Evolutionary conservation across 2,797 vertebrate species (phyloP), one percentile per base, ranked within the genome.

Genomic region (Anguilla anguilla): DNA sequence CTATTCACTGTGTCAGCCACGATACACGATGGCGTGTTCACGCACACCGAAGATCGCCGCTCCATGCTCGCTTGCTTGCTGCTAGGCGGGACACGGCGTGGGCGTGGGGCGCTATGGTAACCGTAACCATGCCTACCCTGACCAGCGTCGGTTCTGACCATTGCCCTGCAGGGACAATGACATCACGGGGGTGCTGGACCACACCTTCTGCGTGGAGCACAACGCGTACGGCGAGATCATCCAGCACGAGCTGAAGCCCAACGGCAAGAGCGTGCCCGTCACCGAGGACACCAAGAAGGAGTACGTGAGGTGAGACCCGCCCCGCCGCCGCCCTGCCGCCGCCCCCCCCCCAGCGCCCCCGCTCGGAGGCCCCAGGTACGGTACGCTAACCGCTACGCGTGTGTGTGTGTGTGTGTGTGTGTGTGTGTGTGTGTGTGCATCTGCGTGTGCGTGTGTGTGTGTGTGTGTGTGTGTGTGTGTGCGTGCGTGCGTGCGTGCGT

Each of bases 161-260:
- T 35, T 35, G 49, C 49, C 9, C 4, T 51, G 49, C 9, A 51
- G 49, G 87, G 97, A 99, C 92, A 99, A 99, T 46, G 98, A 99
- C 94, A 99, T 98, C 94, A 98, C 98, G 1, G 98, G 98, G 87
- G 98, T 99, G 90, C 96, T 99, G 94, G 98, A 99, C 94, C 98
- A 99, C 93, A 99, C 98, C 0, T 99, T 99, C 93, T 99, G 98
- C 61, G 98, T 99, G 0, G 98, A 99, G 85, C 98, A 99, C 96
- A 99, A 98, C 0, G 98, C 98, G 0, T 99, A 98, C 0, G 98
- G 98, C 17, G 97, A 99, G 95, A 98, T 99, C 92, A 98, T 99
- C 92, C 98, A 99, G 89, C 98, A 99, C 9, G 98, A 99, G 91
- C 97, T 99, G 88, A 99, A 99, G 92, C 98, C 98, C 88, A 99